Evolutionary conservation across 2,797 vertebrate genomes (phyloP), one percentile per base, ranked within the genome.

Genomic region (Hyperoplus immaculatus): DNA sequence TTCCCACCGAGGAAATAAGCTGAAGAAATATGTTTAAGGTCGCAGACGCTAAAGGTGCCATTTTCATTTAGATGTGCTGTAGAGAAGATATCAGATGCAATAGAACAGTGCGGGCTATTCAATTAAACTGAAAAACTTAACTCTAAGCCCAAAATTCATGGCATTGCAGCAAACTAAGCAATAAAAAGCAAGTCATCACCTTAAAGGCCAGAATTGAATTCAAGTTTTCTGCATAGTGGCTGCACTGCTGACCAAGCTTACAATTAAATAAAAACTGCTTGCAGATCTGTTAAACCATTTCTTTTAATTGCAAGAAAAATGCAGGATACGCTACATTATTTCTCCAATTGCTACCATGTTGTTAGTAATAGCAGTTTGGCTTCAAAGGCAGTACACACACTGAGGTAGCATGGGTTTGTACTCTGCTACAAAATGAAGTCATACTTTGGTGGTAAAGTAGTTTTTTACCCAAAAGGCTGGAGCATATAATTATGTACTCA

Each of bases 291-390:
- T 62, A 69, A 51, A 70, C 0, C 45, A 10, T 61, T 66, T 63
- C 16, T 56, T 10, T 55, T 81, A 49, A 83, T 62, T 61, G 14
- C 55, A 58, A 47, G 9, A 69, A 69, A 63, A 42, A 76, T 69
- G 41, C 45, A 45, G 21, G 36, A 50, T 56, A 46, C 45, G 60
- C 46, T 9, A 29, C 29, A 29, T 3, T 29, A 18, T 71, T 68
- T 79, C 36, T 46, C 66, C 41, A 66, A 42, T 18, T 71, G 55
- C 55, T 43, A 8, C 16, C 16, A 38, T 2, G 7, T 39, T 7
- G 64, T 45, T 4, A 6, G 47, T 69, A 55, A 57, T 69, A 53
- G 36, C 21, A 49, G 36, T 63, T 58, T 54, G 15, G 39, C 46
- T 42, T 11, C 16, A 51, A 51, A 15, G 55, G 53, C 38, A 54